Evolutionary conservation across 2,797 vertebrate genomes (phyloP), one percentile per base, ranked within the genome.

Genomic region (Emys orbicularis): DNA sequence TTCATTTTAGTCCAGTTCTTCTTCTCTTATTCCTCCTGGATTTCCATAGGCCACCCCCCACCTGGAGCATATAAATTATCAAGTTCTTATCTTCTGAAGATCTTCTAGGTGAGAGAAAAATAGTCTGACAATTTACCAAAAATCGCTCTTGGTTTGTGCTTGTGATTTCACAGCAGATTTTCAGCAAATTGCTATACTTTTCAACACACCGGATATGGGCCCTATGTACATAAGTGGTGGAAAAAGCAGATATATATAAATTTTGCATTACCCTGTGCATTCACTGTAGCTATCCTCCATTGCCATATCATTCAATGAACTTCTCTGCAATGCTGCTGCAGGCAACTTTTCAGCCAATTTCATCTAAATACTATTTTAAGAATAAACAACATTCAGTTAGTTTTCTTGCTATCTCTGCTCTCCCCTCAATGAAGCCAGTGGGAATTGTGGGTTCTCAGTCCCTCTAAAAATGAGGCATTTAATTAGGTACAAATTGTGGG

Each of bases 1-100:
- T 91, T 91, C 90, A 34, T 94, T 90, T 90, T 54, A 41, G 3
- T 83, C 37, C 84, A 85, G n/a, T 90, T 91, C 77, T 84, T 72
- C 74, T 84, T 91, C n/a, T 9, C 34, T 86, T 72, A 65, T 88
- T 88, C 41, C 8, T 8, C 13, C 92, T 57, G 29, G 1, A 53
- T 88, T 94, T 89, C 92, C 50, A 89, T 85, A 96, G 56, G 8
- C 72, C 79, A 8, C 3, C 8, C 83, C 49, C 2, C 9, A 3
- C 81, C 5, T 92, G 12, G 16, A 85, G n/a, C 61, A 77, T 90
- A 53, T 29, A 89, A 95, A 25, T 16, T 80, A 47, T 83, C 31
- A 88, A 34, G 1, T 3, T 94, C 1, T 0, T n/a, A 18, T 77
- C 79, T 94, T 94, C 93, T 94, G 92, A 96, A 94, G 25, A 72